Evolutionary conservation across 1,140 invertebrate genomes (phyloP).

Genomic region (Reticulitermes speratus): DNA sequence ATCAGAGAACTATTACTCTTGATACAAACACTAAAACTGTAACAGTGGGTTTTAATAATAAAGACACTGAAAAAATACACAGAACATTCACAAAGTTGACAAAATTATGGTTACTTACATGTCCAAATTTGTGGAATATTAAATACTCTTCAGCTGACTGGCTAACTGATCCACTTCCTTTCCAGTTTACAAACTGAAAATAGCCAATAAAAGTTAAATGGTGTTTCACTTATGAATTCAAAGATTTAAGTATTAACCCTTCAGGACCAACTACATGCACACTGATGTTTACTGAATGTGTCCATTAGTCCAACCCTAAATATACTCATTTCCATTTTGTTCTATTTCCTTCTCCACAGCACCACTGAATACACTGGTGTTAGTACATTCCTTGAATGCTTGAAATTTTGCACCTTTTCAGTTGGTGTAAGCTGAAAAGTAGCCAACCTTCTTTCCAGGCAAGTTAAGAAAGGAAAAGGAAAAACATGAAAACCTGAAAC

Average conservation of each 20-base stretch:
- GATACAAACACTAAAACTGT: background rate
- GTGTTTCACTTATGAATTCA: background rate
- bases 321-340: no score
- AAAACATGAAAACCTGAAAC: no score
- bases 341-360: no score
- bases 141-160: slow-evolving; percentile 81
- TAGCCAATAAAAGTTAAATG: slow-evolving; percentile 21
- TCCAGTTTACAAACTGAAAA: slow-evolving; percentile 72
- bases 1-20: background rate
- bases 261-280: no score
- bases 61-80: background rate
- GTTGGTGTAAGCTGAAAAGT: no score
- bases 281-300: no score
- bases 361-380: no score
- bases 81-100: background rate
- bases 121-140: slow-evolving; percentile 87
- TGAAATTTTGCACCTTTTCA: no score
- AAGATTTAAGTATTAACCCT: background rate
- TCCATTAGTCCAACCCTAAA: no score
- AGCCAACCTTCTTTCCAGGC: no score
- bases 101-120: slow-evolving; percentile 63
- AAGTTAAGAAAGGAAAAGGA: no score
- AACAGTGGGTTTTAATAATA: background rate
- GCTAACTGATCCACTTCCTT: slow-evolving; percentile 60
- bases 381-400: no score